Evolutionary conservation across 2,113 vertebrate species (phyloP).

Genomic region (Xyliphius kryptos): DNA sequence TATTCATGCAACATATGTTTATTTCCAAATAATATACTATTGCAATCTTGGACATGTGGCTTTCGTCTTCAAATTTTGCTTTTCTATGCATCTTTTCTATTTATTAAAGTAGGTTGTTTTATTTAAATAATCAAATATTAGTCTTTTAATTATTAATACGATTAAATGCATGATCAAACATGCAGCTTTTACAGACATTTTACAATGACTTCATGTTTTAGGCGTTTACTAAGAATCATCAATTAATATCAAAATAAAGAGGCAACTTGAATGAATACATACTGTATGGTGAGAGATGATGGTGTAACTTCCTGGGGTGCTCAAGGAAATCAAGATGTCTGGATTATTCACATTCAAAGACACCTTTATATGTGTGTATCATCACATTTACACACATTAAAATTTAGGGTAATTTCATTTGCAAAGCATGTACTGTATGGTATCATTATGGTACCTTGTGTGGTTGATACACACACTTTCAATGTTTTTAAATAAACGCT

Average conservation of each 20-base stretch:
- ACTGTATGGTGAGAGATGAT: background rate
- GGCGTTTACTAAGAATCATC: background rate
- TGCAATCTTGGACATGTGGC: too few species aligned
- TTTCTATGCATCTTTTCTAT: too few species aligned
- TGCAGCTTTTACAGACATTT: background rate
- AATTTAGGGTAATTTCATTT: conserved; percentile 2
- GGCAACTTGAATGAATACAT: conserved; percentile 1
- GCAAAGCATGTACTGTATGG: conserved; percentile 1
- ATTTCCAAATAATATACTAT: too few species aligned
- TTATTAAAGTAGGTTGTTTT: background rate
- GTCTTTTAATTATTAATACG: background rate
- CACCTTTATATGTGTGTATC: background rate
- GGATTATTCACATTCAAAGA: background rate
- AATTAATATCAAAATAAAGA: background rate
- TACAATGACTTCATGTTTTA: background rate
- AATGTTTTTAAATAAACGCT: background rate
- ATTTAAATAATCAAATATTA: background rate
- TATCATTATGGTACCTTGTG: conserved; percentile 1
- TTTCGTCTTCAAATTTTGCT: too few species aligned
- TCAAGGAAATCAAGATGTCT: conserved; percentile 4
- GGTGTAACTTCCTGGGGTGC: background rate
- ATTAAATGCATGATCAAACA: background rate
- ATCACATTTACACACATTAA: conserved; percentile 7
- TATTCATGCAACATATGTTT: too few species aligned
- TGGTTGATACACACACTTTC: background rate